phyloP scores from a whole-genome alignment of 2,888 invertebrate species.

The Cataglyphis altisquamis region DNA sequence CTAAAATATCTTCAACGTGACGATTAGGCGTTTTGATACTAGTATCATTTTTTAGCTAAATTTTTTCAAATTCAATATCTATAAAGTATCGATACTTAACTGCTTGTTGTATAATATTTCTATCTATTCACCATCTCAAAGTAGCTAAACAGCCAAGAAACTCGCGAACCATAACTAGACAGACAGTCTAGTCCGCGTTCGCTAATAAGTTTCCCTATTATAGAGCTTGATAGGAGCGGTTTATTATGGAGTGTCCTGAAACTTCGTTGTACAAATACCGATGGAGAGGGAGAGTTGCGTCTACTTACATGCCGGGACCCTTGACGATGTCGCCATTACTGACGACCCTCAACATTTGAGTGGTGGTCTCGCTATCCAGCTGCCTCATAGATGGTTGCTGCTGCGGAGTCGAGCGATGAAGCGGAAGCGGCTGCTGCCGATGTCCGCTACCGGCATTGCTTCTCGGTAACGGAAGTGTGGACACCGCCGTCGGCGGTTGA shows the following conservation, averaged over 20 bases:
- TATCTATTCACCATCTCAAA: slow-evolving; percentile 23
- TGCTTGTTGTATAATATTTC: background rate
- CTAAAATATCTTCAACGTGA: background rate
- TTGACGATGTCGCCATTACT: slow-evolving; percentile 79
- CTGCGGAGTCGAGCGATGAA: slow-evolving; percentile 77
- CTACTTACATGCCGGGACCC: slow-evolving; percentile 75
- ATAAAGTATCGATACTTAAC: slow-evolving; percentile 2
- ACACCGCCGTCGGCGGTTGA: slow-evolving; percentile 86
- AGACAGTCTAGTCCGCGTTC: slow-evolving; percentile 12
- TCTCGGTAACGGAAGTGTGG: slow-evolving; percentile 80
- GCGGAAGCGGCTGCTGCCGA: slow-evolving; percentile 74
- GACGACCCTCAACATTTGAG: slow-evolving; percentile 73
- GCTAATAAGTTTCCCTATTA: slow-evolving; percentile 47
- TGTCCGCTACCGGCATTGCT: slow-evolving; percentile 70
- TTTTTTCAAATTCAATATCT: slow-evolving; percentile 4
- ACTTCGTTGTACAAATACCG: slow-evolving; percentile 15
- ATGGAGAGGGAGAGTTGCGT: background rate
- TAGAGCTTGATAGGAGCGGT: slow-evolving; percentile 32
- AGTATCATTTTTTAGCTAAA: background rate
- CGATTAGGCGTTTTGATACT: background rate
- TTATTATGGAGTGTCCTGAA: slow-evolving; percentile 30
- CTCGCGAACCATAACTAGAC: slow-evolving; percentile 18
- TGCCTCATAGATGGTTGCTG: slow-evolving; percentile 61
- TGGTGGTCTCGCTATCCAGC: slow-evolving; percentile 67
- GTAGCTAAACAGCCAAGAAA: slow-evolving; percentile 4